Base-by-base conservation (phyloP, 2,113 vertebrate species). In the Chaetodon trifascialis region DNA sequence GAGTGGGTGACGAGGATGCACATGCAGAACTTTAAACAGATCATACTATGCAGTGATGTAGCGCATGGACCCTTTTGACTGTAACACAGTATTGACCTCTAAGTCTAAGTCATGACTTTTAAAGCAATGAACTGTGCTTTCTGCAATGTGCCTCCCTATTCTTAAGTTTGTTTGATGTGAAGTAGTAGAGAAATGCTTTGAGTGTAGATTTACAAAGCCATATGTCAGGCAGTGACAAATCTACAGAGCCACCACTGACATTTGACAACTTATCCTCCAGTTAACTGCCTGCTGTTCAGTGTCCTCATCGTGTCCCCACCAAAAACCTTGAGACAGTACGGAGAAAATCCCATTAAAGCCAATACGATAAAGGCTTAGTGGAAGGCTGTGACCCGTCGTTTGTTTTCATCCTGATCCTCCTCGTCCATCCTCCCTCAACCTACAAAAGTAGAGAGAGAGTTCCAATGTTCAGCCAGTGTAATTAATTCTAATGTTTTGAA, bases 271-370 rank as follows among this genome's bases (percentile, higher is more conserved):
- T 82, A 30, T 44, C 70, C 70, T 86, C 34, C 42, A 49, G 51
- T 80, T 76, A 73, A 78, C 73, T 72, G 55, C 52, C 49, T 56
- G 30, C 56, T 25, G 56, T 65, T 86, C 34, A 34, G 70, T 88
- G 76, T 89, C 77, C 82, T 86, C 63, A 73, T 73, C 25, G 9
- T 77, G 67, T 73, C 54, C 80, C 78, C 71, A 34, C 59, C 25
- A 40, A 72, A 81, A 85, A 80, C 69, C 68, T 83, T 59, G 46
- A 85, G 36, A 73, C 30, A 62, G 58, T 40, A 55, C 40, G 74
- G 76, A 87, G 83, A 82, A 83, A 87, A 88, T 89, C 83, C 42
- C 44, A 63, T 83, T 85, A 84, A 86, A 86, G 51, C 58, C 62
- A 73, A 36, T 5, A 30, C 60, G 66, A 76, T 19, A 58, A 74